phyloP scores from a whole-genome alignment of 2,888 invertebrate species.

The Patella pellucida region DNA sequence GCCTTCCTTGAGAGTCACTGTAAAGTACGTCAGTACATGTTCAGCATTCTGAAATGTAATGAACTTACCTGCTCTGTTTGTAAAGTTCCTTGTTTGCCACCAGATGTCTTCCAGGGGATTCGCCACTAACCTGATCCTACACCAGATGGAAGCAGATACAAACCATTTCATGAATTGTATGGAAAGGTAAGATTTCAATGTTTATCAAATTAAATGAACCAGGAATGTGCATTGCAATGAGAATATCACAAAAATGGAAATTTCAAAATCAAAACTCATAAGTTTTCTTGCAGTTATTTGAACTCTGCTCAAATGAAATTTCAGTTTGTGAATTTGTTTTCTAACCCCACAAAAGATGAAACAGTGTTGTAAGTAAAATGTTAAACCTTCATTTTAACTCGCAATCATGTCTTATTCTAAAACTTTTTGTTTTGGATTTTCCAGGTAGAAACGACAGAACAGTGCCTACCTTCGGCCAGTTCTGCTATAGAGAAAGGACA shows the following conservation, averaged over 20 bases:
- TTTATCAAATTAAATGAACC: no score
- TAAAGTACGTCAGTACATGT: neutral
- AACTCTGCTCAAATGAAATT: no score
- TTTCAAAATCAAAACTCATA: no score
- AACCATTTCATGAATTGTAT: neutral
- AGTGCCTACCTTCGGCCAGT: neutral
- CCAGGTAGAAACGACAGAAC: neutral
- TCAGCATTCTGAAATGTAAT: neutral
- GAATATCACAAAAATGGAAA: no score
- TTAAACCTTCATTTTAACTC: no score
- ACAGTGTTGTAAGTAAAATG: no score
- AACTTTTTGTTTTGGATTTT: conserved; percentile 22
- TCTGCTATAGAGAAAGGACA: neutral
- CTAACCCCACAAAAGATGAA: no score
- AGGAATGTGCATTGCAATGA: no score
- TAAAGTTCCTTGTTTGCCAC: neutral
- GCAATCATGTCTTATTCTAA: no score
- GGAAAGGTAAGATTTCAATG: neutral
- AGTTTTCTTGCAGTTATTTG: no score
- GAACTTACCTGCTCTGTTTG: neutral
- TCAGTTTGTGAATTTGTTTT: no score
- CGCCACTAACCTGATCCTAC: neutral
- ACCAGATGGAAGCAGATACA: neutral
- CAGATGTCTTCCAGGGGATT: neutral
- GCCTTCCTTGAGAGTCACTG: neutral